These are phyloP conservation scores for Agonopterix arenella DNA, from an alignment of 2,888 invertebrate species.

Conservation along the genomic window DNA sequence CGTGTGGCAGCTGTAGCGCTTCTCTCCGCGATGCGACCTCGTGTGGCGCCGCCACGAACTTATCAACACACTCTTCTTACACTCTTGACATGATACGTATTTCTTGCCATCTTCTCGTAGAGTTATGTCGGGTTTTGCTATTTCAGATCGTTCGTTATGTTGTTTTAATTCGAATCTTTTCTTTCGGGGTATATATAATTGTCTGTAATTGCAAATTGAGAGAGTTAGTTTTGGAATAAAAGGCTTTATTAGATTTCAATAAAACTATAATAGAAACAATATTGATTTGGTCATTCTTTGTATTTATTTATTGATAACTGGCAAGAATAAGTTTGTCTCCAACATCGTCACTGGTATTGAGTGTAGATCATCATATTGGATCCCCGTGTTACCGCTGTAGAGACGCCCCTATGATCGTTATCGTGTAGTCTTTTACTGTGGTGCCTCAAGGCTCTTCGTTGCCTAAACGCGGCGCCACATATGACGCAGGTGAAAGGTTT, in stretches of 20 bases:
- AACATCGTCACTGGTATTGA: conserved; percentile 8
- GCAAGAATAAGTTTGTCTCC: not conserved
- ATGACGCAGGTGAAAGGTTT: conserved; percentile 73
- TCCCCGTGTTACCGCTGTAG: not conserved
- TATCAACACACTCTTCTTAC: conserved; percentile 38
- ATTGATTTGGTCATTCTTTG: not conserved
- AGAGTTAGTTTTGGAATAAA: conserved; percentile 3
- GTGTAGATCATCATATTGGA: conserved; percentile 5
- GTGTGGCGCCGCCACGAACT: conserved; percentile 61
- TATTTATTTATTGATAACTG: no score
- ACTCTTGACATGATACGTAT: conserved; percentile 47
- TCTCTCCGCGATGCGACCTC: conserved; percentile 54
- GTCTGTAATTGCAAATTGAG: conserved; percentile 12
- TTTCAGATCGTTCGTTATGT: no score
- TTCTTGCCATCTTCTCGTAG: conserved; percentile 23
- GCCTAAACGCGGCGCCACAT: conserved; percentile 55
- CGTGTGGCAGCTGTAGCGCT: conserved; percentile 63
- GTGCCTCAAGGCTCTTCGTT: conserved; percentile 47
- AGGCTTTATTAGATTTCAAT: not conserved
- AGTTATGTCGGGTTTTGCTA: no score
- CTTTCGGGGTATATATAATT: not conserved
- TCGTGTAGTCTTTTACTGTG: conserved; percentile 59
- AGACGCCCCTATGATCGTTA: conserved; percentile 4
- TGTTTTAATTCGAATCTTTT: no score
- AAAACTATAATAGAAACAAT: not conserved